A percentile compares a stretch with the other conserved stretches of the same genome.
Conservation (phyloP, 2,888 invertebrate genomes). For the Listrodromus nycthemerus region DNA sequence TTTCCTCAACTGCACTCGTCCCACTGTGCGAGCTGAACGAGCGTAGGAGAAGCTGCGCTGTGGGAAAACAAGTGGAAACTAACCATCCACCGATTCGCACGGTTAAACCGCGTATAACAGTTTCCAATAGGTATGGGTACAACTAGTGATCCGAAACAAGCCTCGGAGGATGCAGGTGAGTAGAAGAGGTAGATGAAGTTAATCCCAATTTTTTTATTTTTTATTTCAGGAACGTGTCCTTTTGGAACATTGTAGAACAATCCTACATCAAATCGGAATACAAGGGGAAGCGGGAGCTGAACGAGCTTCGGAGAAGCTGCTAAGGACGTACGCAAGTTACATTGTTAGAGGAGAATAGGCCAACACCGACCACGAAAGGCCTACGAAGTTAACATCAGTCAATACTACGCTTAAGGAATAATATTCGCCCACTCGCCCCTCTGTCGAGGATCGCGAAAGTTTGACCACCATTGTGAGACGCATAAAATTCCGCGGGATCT, state of each 20-base stretch:
- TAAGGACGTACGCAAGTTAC: not conserved
- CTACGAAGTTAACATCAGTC: not conserved
- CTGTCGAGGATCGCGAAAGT: not conserved
- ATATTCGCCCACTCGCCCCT: not conserved
- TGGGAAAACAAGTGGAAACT: constrained; percentile 31
- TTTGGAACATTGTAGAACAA: too few species aligned
- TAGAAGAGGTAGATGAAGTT: not conserved
- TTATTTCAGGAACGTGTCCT: too few species aligned
- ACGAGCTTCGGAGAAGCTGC: constrained; percentile 26
- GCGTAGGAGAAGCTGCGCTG: constrained; percentile 36
- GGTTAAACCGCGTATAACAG: constrained; percentile 35
- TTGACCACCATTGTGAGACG: not conserved
- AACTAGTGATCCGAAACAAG: not conserved
- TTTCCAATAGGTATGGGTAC: constrained; percentile 41
- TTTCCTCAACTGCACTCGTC: constrained; percentile 34
- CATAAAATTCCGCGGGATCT: constrained; percentile 52
- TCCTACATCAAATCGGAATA: too few species aligned
- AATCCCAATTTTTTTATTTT: not conserved
- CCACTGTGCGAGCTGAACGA: constrained; percentile 8
- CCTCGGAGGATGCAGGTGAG: not conserved
- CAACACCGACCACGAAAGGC: not conserved
- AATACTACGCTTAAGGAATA: too few species aligned
- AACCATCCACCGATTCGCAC: constrained; percentile 55
- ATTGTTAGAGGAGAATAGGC: not conserved
- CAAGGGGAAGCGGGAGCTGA: not conserved